Evolutionary conservation across 1,140 invertebrate species (phyloP).

Genomic region (Ruditapes philippinarum): DNA sequence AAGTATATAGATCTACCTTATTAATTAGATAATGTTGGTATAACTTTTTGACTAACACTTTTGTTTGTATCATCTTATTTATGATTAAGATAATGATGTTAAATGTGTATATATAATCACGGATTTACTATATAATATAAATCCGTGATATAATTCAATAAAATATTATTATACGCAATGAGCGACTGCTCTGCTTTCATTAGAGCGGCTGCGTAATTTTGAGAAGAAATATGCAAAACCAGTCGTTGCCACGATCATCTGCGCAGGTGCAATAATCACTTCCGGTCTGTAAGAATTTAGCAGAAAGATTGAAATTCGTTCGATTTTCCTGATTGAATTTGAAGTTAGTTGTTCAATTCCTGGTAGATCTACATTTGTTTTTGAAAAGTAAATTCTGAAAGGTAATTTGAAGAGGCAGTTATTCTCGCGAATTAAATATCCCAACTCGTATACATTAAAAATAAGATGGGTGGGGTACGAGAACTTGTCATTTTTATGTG

Average conservation of each 20-base stretch:
- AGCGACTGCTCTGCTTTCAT: too few species aligned
- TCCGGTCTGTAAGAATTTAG: not conserved
- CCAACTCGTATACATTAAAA: not conserved
- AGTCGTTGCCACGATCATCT: conserved; percentile 36
- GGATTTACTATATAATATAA: too few species aligned
- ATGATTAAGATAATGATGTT: too few species aligned
- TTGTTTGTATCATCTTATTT: too few species aligned
- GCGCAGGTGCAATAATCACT: conserved; percentile 13
- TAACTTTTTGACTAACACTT: too few species aligned
- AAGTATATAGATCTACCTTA: too few species aligned
- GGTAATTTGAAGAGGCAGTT: too few species aligned
- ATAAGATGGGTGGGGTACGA: conserved; percentile 9
- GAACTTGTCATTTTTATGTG: not conserved
- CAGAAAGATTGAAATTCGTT: not conserved
- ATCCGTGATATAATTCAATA: too few species aligned
- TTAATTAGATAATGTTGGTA: too few species aligned
- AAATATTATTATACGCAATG: too few species aligned
- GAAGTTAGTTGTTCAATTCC: not conserved
- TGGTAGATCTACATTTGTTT: not conserved
- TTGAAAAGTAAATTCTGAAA: not conserved
- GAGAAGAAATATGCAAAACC: not conserved
- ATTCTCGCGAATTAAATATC: not conserved
- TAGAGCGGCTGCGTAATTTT: not conserved
- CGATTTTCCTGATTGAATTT: too few species aligned
- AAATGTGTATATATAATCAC: too few species aligned